A percentile compares a stretch with the other conserved stretches of the same genome.
Evolutionary conservation across 2,797 vertebrate genomes (phyloP).

Genomic region (Clarias pachynema): DNA sequence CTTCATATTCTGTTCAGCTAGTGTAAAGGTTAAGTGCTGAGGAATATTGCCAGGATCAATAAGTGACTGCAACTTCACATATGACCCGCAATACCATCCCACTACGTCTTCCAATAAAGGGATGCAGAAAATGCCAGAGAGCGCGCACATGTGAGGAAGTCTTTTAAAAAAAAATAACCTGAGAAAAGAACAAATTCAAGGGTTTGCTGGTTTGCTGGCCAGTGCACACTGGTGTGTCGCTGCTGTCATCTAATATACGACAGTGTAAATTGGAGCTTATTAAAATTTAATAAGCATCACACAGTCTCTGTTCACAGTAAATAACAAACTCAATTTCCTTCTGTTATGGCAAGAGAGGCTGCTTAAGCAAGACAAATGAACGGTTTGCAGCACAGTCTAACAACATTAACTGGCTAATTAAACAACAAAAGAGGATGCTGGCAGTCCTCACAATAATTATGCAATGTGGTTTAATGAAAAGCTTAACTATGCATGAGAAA

Average conservation of each 20-base stretch:
- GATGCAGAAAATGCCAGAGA: slow-evolving; percentile 68
- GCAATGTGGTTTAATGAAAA: slow-evolving; percentile 75
- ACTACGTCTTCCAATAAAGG: slow-evolving; percentile 58
- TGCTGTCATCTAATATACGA: slow-evolving; percentile 58
- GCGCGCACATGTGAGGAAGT: slow-evolving; percentile 41
- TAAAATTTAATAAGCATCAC: slow-evolving; percentile 74
- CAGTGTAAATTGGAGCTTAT: slow-evolving; percentile 68
- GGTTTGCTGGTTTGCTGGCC: slow-evolving; percentile 33
- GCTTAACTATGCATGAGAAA: slow-evolving; percentile 74
- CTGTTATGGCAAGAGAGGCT: slow-evolving; percentile 72
- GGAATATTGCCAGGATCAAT: slow-evolving; percentile 81
- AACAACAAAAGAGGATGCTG: slow-evolving; percentile 78
- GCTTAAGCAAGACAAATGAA: slow-evolving; percentile 84
- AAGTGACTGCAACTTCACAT: slow-evolving; percentile 78
- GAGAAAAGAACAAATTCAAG: slow-evolving; percentile 38
- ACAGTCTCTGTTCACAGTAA: slow-evolving; percentile 72
- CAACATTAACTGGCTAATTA: slow-evolving; percentile 84
- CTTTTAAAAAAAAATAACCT: slow-evolving; percentile 58
- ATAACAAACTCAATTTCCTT: slow-evolving; percentile 76
- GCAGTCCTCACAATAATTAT: slow-evolving; percentile 70
- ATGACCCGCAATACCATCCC: slow-evolving; percentile 63
- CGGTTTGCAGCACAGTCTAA: slow-evolving; percentile 77
- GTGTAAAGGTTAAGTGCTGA: slow-evolving; percentile 86
- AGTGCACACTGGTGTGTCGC: slow-evolving; percentile 25
- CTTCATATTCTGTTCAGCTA: slow-evolving; percentile 80